phyloP scores from a whole-genome alignment of 2,797 vertebrate species.

The Psittacula derbiana region DNA sequence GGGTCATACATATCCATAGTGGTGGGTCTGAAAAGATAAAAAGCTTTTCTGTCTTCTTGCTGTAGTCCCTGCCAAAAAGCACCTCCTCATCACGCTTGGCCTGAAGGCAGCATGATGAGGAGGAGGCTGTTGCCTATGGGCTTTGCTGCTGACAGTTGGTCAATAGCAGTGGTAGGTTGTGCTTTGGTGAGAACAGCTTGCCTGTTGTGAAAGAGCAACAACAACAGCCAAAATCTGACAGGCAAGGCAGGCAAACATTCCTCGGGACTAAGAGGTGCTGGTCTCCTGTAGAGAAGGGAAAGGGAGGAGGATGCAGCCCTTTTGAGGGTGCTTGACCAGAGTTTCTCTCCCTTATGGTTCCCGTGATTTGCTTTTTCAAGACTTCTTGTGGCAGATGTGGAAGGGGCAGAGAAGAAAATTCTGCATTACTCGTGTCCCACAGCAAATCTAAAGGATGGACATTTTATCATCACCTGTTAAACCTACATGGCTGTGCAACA shows the following conservation, averaged over 20 bases:
- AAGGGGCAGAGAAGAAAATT: background rate
- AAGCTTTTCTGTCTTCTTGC: background rate
- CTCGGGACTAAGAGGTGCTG: background rate
- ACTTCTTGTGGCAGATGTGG: background rate
- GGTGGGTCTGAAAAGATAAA: background rate
- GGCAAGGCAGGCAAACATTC: background rate
- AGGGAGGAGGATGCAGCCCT: background rate
- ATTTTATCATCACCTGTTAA: background rate
- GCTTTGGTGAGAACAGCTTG: background rate
- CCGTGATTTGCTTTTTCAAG: rapidly evolving
- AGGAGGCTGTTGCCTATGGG: background rate
- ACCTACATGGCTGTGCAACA: background rate
- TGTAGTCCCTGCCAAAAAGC: background rate
- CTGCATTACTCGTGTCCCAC: background rate
- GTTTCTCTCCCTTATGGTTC: background rate
- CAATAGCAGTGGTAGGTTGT: background rate
- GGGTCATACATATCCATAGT: background rate
- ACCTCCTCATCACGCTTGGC: rapidly evolving
- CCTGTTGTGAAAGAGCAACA: background rate
- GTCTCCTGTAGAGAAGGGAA: background rate
- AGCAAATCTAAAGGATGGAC: background rate
- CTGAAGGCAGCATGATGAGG: background rate
- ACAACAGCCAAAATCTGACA: background rate
- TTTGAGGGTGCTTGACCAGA: background rate
- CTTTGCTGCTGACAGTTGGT: background rate